Conservation (phyloP, 2,113 vertebrate genomes). For the Microcebus murinus region DNA sequence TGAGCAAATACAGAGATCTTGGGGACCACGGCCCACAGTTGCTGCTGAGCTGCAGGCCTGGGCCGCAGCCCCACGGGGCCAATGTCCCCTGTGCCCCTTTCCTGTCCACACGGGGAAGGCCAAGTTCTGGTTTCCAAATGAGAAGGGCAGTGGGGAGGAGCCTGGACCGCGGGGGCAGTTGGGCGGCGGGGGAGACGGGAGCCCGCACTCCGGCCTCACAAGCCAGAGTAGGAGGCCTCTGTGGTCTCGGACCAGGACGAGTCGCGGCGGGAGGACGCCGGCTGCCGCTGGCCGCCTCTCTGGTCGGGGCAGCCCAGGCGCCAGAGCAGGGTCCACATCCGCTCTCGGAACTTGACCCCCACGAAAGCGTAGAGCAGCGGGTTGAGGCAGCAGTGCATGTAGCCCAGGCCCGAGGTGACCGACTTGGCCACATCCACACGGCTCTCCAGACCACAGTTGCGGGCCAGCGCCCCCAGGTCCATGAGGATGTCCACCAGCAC, state of each 20-base stretch:
- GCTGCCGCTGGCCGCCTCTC: conserved; percentile 61
- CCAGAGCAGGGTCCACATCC: conserved; percentile 85
- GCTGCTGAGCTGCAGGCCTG: not conserved
- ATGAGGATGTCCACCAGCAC: conserved; percentile 86
- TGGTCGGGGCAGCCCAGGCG: conserved; percentile 81
- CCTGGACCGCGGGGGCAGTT: no score
- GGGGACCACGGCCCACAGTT: not conserved
- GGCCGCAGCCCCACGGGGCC: not conserved
- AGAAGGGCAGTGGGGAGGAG: not conserved
- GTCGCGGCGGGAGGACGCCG: conserved; percentile 75
- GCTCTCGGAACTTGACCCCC: conserved; percentile 90
- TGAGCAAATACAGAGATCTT: not conserved
- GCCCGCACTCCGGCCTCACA: conserved; percentile 32
- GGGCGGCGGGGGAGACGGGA: not conserved
- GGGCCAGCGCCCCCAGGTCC: not conserved
- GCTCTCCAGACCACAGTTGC: conserved; percentile 64
- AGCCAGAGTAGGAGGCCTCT: conserved; percentile 86
- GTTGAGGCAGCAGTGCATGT: conserved; percentile 93
- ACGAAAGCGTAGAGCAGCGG: conserved; percentile 93
- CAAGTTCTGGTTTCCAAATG: not conserved
- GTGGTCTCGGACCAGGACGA: conserved; percentile 90
- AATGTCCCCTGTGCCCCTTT: not conserved
- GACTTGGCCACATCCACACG: conserved; percentile 80
- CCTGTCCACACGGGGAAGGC: not conserved
- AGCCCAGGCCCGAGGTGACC: conserved; percentile 85